Conservation (phyloP, 1,140 invertebrate genomes). For the Agrypnia vestita region DNA sequence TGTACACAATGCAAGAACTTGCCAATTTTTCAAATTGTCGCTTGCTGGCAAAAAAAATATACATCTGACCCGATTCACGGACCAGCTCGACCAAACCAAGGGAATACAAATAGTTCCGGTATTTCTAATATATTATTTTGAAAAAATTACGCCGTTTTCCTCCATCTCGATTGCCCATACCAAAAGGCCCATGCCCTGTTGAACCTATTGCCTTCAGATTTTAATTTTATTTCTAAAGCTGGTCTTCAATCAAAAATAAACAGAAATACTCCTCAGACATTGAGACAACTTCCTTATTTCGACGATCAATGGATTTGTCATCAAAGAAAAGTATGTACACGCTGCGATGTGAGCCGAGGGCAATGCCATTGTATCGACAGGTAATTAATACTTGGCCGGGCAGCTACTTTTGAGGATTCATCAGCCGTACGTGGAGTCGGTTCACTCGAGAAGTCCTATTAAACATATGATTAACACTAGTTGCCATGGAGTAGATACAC, state of each 20-base stretch:
- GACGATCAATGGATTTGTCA: neutral
- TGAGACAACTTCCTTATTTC: too few relatives aligned
- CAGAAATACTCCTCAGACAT: too few relatives aligned
- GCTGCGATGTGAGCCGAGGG: neutral
- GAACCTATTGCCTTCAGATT: too few relatives aligned
- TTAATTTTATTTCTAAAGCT: too few relatives aligned
- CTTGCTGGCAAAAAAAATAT: conserved; percentile 3
- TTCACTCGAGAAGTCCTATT: neutral
- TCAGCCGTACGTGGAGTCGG: neutral
- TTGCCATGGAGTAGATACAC: too few relatives aligned
- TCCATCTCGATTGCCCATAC: too few relatives aligned
- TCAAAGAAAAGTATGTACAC: neutral
- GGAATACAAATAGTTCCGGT: too few relatives aligned
- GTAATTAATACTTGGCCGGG: neutral
- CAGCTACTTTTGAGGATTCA: neutral
- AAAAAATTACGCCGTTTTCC: too few relatives aligned
- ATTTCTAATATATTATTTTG: too few relatives aligned
- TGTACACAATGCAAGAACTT: neutral
- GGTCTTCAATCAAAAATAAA: too few relatives aligned
- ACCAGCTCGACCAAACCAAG: neutral
- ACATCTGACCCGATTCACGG: neutral
- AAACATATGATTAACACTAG: too few relatives aligned
- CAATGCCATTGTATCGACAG: conserved; percentile 5
- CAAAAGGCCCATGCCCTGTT: too few relatives aligned
- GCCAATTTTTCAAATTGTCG: conserved; percentile 22